Evolutionary conservation across 1,140 invertebrate species (phyloP).

Genomic region (Aphelinus atriplicis): DNA sequence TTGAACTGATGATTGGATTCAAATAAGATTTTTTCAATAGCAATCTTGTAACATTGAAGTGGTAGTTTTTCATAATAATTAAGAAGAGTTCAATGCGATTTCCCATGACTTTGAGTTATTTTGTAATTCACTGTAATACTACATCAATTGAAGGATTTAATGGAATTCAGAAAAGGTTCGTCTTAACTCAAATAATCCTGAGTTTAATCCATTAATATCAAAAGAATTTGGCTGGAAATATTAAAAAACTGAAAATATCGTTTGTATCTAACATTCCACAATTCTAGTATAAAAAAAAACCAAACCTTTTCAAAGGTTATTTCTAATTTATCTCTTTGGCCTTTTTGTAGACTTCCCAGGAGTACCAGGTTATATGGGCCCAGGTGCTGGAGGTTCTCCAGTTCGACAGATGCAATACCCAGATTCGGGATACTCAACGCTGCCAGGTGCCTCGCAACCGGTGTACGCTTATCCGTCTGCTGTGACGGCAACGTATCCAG

Average conservation of each 20-base stretch:
- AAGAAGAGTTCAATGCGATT: constrained; percentile 5
- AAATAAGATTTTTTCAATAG: no score
- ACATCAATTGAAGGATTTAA: no score
- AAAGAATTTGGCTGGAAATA: no score
- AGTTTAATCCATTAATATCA: no score
- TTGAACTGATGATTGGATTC: not conserved
- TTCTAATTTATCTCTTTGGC: no score
- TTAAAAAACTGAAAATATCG: no score
- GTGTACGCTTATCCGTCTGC: constrained; percentile 30
- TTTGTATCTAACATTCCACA: not conserved
- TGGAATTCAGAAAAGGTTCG: no score
- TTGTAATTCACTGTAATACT: no score
- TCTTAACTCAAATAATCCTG: no score
- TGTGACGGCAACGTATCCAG: constrained; percentile 39
- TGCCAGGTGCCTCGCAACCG: constrained; percentile 52
- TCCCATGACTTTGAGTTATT: not conserved
- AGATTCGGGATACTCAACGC: constrained; percentile 54
- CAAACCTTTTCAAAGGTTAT: no score
- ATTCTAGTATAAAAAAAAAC: not conserved
- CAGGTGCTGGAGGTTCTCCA: constrained; percentile 56
- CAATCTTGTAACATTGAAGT: no score
- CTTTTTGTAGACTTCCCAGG: constrained; percentile 5
- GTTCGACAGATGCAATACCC: constrained; percentile 59
- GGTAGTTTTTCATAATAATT: not conserved
- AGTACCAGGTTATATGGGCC: constrained; percentile 60